Conservation (phyloP, 2,888 invertebrate genomes). For the Parnassius mnemosyne region DNA sequence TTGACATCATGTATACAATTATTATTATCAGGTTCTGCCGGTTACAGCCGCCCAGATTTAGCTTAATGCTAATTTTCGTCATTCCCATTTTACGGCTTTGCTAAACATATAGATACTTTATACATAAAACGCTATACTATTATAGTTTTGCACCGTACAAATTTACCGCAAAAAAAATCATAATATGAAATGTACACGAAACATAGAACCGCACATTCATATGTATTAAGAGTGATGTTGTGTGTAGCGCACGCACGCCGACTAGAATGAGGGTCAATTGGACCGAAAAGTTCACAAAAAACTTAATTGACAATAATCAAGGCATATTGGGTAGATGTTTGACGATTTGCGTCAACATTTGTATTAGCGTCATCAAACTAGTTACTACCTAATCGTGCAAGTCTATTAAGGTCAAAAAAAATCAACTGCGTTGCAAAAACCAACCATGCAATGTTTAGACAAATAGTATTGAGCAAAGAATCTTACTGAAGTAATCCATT, state of each 20-base stretch:
- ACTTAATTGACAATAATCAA: constrained; percentile 65
- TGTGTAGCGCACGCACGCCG: constrained; percentile 54
- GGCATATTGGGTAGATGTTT: constrained; percentile 54
- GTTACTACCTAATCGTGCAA: constrained; percentile 24
- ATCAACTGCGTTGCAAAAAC: constrained; percentile 7
- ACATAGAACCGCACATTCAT: constrained; percentile 8
- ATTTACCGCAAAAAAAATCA: constrained; percentile 7
- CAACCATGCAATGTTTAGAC: background rate
- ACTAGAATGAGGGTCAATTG: constrained; percentile 66
- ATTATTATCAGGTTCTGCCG: constrained; percentile 5
- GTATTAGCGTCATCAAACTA: constrained; percentile 47
- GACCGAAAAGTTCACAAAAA: constrained; percentile 62
- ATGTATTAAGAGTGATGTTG: constrained; percentile 25
- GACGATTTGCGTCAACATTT: constrained; percentile 63
- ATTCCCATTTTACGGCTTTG: constrained; percentile 10
- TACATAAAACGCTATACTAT: constrained; percentile 1
- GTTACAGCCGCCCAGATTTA: constrained; percentile 5
- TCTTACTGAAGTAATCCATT: no score
- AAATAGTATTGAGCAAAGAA: no score
- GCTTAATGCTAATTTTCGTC: constrained; percentile 7
- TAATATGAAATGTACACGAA: constrained; percentile 13
- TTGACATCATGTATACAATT: constrained; percentile 1
- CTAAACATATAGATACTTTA: background rate
- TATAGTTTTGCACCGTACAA: constrained; percentile 4
- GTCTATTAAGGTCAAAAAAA: constrained; percentile 23